Evolutionary conservation across 2,888 invertebrate species (phyloP).

Genomic region (Serripes groenlandicus): DNA sequence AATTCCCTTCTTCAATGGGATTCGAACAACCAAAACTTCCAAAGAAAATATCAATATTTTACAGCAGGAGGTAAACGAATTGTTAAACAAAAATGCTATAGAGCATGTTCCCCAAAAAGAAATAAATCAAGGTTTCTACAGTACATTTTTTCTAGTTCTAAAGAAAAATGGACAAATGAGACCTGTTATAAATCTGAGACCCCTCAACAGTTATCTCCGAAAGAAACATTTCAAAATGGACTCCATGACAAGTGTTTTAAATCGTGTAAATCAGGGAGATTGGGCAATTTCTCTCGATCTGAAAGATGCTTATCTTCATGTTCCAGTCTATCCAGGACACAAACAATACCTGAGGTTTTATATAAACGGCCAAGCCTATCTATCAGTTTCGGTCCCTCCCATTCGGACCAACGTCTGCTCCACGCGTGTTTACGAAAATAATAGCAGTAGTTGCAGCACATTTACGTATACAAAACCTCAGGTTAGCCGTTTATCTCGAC

Average conservation of each 20-base stretch:
- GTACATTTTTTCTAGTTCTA: constrained; percentile 48
- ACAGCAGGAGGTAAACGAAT: constrained; percentile 43
- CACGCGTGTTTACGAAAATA: no score
- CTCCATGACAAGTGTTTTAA: constrained; percentile 38
- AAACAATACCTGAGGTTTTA: not conserved
- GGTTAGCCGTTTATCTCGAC: no score
- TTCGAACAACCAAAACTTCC: constrained; percentile 1
- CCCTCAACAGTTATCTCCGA: constrained; percentile 51
- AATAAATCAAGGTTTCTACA: constrained; percentile 50
- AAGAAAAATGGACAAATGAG: constrained; percentile 45
- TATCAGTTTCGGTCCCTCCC: no score
- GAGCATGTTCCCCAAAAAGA: constrained; percentile 23
- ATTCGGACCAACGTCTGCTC: no score
- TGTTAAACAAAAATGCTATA: constrained; percentile 43
- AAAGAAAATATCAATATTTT: constrained; percentile 28
- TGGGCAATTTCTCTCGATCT: not conserved
- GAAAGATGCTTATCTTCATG: not conserved
- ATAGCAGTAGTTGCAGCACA: no score
- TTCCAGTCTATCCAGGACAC: not conserved
- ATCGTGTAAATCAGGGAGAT: constrained; percentile 24
- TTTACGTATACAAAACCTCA: no score
- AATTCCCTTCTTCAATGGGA: no score
- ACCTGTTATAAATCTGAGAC: constrained; percentile 58
- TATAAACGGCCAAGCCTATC: not conserved
- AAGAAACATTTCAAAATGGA: constrained; percentile 64